Conservation (phyloP, 2,797 vertebrate species). For the Smutsia temminckii region DNA sequence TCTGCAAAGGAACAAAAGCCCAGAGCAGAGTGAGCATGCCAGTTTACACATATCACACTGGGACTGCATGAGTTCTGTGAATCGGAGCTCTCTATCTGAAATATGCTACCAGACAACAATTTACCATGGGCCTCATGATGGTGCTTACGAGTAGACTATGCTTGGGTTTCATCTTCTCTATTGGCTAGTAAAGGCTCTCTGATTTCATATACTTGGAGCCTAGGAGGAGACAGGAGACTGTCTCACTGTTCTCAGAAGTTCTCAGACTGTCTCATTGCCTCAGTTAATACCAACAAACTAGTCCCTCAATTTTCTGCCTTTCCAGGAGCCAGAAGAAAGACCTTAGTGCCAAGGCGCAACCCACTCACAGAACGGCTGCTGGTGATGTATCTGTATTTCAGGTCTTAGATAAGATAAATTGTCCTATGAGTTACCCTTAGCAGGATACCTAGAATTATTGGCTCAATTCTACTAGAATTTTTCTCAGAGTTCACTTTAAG, state of each 20-base stretch:
- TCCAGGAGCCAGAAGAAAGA: not conserved
- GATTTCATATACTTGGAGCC: not conserved
- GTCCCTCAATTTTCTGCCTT: not conserved
- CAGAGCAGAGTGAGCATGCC: not conserved
- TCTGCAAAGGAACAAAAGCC: not conserved
- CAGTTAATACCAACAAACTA: not conserved
- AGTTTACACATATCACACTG: not conserved
- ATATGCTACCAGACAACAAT: not conserved
- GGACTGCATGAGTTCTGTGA: not conserved
- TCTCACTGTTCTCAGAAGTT: not conserved
- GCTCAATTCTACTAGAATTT: slow-evolving; percentile 13
- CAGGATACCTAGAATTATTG: slow-evolving; percentile 1
- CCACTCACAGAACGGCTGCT: not conserved
- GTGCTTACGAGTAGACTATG: not conserved
- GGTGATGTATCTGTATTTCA: not conserved
- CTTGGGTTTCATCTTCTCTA: not conserved
- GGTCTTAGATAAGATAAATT: not conserved
- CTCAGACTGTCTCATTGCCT: not conserved
- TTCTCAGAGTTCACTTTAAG: slow-evolving; percentile 45
- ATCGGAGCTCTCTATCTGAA: not conserved
- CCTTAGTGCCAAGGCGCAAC: not conserved
- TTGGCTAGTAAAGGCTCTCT: not conserved
- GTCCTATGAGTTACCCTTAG: not conserved
- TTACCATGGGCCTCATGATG: not conserved
- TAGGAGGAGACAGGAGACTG: not conserved